Evolutionary conservation across 2,888 invertebrate species (phyloP), one percentile per base, ranked within the genome.

Genomic region (Graphium colonna): DNA sequence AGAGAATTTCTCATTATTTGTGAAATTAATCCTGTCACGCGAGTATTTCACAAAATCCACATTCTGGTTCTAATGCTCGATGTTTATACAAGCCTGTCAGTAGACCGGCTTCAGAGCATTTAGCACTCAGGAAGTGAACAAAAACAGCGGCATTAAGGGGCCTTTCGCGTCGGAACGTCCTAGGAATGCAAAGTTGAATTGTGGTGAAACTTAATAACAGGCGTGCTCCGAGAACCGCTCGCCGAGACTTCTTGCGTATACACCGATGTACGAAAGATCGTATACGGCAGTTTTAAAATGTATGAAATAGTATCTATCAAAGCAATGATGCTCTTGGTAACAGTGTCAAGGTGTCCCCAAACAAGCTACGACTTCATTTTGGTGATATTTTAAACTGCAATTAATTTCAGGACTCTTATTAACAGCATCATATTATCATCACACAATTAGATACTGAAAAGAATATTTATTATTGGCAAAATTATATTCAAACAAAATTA

Each of bases 161-260:
- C 43, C 53, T 44, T 49, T 53, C 52, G 52, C 48, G 43, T 39
- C 38, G 28, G 49, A 49, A 62, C 56, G 56, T 57, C 65, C 56
- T 7, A 62, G 67, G 76, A 75, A 76, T 71, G 71, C 65, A 66
- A 62, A 68, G 67, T 69, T 75, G 79, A 77, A 80, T 79, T 77
- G 79, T 72, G 58, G 79, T 70, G 81, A 79, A 82, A 82, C 68
- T 77, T 82, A 80, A 82, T 79, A 79, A 78, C 71, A 8, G 7
- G 28, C 63, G 60, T 57, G 61, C 60, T 63, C 70, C 67, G 66
- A 71, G 73, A 70, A 77, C 69, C 77, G 77, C 57, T 58, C 55
- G 65, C 61, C 64, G 59, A 53, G 39, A 52, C 42, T 43, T 17
- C 52, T 43, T 42, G 16, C 36, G 40, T 4, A 17, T 3, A 36